These are phyloP conservation scores for Sarcophaga peregrina DNA, from an alignment of 1,140 invertebrate species.

Conservation along the genomic window DNA sequence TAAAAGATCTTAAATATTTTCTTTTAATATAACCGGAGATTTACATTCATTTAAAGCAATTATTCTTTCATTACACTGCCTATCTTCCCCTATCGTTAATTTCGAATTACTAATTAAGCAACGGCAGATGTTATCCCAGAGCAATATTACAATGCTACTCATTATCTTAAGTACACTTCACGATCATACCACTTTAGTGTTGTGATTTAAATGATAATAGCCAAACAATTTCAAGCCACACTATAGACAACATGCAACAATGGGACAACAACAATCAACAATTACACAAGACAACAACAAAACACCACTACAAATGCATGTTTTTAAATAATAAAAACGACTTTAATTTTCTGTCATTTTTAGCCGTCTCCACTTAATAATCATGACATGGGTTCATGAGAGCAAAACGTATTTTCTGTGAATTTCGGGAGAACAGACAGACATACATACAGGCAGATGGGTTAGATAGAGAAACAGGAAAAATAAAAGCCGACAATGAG, in stretches of 20 bases:
- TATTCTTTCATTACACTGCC: too few relatives aligned
- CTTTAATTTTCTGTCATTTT: background rate
- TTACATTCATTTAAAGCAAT: too few relatives aligned
- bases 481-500: background rate
- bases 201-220: background rate
- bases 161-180: background rate
- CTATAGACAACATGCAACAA: background rate
- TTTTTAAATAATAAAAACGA: background rate
- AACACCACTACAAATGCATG: background rate
- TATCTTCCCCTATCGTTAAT: too few relatives aligned
- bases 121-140: too few relatives aligned
- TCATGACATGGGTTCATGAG: background rate
- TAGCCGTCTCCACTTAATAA: background rate
- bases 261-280: background rate
- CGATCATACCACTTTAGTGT: background rate
- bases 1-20: too few relatives aligned
- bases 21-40: too few relatives aligned
- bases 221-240: background rate
- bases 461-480: background rate
- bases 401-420: slow-evolving; percentile 14
- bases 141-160: background rate
- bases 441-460: background rate
- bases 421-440: background rate
- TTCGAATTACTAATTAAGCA: too few relatives aligned
- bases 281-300: background rate